Evolutionary conservation across 2,888 invertebrate genomes (phyloP), one percentile per base, ranked within the genome.

Genomic region (Cloeon dipterum): DNA sequence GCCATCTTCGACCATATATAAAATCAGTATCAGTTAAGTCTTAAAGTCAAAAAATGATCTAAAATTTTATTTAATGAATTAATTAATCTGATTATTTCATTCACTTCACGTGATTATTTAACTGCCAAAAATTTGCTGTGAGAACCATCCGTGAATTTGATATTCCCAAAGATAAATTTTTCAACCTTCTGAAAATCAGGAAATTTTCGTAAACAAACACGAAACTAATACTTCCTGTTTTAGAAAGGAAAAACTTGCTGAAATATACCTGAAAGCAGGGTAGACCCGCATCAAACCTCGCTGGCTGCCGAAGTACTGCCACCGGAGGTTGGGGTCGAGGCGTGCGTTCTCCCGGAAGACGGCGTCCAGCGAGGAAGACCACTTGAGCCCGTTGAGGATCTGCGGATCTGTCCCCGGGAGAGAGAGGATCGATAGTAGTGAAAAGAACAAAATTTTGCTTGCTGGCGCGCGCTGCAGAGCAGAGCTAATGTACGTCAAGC

Each of bases 281-380:
- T 51, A 56, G 13, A 52, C 52, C 37, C 61, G 46, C 51, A 60
- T 53, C 41, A 59, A 56, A 14, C 61, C 59, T 20, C 52, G 48
- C 40, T 56, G 54, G 39, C 57, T 57, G 14, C 59, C 61, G 47
- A 62, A 61, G 45, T 57, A 60, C 46, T 62, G 62, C 60, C 61
- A 61, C 34, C 55, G 42, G 3, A 62, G 48, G n/a, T 52, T 48
- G 1, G 50, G 48, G 46, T 59, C 53, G 11, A 48, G 46, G 16
- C 50, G 45, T 16, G 43, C 45, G 45, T 61, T 61, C 32, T 47
- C 45, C 34, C 44, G 46, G 44, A 60, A 62, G 5, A 53, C 46
- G 5, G 47, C 45, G 45, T 62, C 60, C 33, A 61, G 45, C 3
- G 43, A 45, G 8, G 48, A 44, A 3, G 60, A 53, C 62, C 61